A percentile compares a stretch with the other conserved stretches of the same genome.
These are phyloP conservation scores for Venustoraphidia nigricollis DNA, from an alignment of 2,888 invertebrate species.

Conservation along the genomic window DNA sequence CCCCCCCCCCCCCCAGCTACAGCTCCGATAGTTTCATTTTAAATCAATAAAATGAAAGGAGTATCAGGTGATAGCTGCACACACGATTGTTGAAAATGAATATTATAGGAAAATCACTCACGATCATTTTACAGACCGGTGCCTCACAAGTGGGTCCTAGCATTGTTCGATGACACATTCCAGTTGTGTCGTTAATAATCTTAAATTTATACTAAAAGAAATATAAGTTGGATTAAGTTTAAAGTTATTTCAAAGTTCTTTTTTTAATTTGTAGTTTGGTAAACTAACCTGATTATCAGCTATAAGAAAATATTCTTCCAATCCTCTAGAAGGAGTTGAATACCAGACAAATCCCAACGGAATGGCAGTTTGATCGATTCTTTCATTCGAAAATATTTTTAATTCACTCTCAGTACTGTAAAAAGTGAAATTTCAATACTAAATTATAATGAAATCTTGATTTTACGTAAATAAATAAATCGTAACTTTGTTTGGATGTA, in stretches of 20 bases:
- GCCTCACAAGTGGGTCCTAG: constrained; percentile 53
- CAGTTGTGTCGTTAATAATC: constrained; percentile 43
- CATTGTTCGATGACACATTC: constrained; percentile 46
- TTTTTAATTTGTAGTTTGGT: neutral
- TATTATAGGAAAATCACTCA: constrained; percentile 10
- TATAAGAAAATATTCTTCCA: constrained; percentile 34
- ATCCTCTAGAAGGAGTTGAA: constrained; percentile 20
- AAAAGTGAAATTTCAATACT: neutral
- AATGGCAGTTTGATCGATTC: constrained; percentile 45
- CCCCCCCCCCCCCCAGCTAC: too few species aligned
- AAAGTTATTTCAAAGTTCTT: too few species aligned
- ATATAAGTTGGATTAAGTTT: neutral
- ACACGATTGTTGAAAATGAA: neutral
- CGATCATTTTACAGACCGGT: constrained; percentile 35
- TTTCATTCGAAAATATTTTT: constrained; percentile 30
- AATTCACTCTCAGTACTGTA: constrained; percentile 22
- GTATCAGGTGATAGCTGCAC: neutral
- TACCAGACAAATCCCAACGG: constrained; percentile 38
- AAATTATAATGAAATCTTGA: too few species aligned
- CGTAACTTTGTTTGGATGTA: too few species aligned
- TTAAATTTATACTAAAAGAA: constrained; percentile 49
- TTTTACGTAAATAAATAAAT: too few species aligned
- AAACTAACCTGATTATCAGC: constrained; percentile 42
- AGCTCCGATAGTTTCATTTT: too few species aligned
- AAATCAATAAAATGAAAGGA: too few species aligned